Evolutionary conservation across 2,113 vertebrate species (phyloP).

Genomic region (Eolophus roseicapilla): DNA sequence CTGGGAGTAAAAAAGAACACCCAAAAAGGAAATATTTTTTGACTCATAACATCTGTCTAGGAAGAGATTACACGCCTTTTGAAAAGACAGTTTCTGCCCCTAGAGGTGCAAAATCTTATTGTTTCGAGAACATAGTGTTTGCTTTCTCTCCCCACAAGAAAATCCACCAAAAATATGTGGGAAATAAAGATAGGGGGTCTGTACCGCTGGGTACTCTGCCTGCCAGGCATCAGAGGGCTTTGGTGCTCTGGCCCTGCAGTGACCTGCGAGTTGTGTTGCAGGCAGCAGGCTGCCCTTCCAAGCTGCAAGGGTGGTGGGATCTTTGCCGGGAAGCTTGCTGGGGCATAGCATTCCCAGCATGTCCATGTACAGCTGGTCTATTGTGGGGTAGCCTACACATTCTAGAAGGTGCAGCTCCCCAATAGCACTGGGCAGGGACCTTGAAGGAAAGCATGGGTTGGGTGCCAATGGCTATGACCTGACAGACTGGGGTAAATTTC

Average conservation of each 20-base stretch:
- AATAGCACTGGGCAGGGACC: not conserved
- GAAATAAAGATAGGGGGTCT: not conserved
- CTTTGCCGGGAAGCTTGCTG: not conserved
- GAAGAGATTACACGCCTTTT: not conserved
- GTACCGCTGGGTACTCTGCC: fast-evolving
- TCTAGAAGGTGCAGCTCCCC: not conserved
- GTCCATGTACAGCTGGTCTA: not conserved
- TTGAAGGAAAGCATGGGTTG: no score
- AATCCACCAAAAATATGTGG: not conserved
- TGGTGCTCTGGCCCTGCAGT: not conserved
- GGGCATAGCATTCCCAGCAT: fast-evolving
- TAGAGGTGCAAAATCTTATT: not conserved
- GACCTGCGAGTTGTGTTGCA: not conserved
- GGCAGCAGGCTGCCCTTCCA: not conserved
- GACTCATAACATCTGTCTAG: not conserved
- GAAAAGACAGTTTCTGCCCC: not conserved
- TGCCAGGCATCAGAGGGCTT: not conserved
- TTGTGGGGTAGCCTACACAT: not conserved
- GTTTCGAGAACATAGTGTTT: not conserved
- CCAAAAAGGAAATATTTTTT: not conserved
- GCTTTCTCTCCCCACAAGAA: not conserved
- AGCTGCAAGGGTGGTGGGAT: fast-evolving
- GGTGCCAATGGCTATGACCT: not conserved
- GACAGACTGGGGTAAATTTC: not conserved
- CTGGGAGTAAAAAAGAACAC: not conserved